phyloP scores from a whole-genome alignment of 2,797 vertebrate genomes.

The Limosa lapponica region DNA sequence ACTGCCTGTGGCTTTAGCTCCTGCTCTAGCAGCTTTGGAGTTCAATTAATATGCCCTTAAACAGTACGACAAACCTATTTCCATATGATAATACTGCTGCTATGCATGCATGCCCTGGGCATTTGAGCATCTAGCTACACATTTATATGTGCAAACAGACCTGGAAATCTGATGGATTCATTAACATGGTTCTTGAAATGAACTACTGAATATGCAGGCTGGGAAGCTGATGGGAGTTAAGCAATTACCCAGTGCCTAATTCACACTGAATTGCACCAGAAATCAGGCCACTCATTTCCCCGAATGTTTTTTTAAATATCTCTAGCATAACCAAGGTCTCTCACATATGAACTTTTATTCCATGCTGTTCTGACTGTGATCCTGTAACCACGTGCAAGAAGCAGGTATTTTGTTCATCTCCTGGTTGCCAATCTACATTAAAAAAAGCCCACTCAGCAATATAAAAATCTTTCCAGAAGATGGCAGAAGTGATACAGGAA shows the following conservation, averaged over 20 bases:
- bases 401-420: not conserved
- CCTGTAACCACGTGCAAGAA: not conserved
- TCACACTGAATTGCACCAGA: not conserved
- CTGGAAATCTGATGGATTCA: slow-evolving; percentile 10
- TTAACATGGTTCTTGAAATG: slow-evolving; percentile 3
- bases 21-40: slow-evolving; percentile 1
- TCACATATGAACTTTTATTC: not conserved
- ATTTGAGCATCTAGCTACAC: slow-evolving; percentile 34
- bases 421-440: fast-evolving
- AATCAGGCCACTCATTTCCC: not conserved
- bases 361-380: not conserved
- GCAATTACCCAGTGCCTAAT: not conserved
- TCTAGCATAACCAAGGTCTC: not conserved
- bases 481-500: slow-evolving; percentile 73
- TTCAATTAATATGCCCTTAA: slow-evolving; percentile 25
- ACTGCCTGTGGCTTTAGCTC: slow-evolving; percentile 37
- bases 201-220: not conserved
- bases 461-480: slow-evolving; percentile 57
- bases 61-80: slow-evolving; percentile 35
- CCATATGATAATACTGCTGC: slow-evolving; percentile 51
- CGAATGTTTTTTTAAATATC: not conserved
- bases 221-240: not conserved
- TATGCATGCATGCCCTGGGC: slow-evolving; percentile 26
- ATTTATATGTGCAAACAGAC: slow-evolving; percentile 48
- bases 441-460: not conserved